A percentile compares a stretch with the other conserved stretches of the same genome.
phyloP scores from a whole-genome alignment of 1,140 invertebrate species.

The Chrysoperla carnea region DNA sequence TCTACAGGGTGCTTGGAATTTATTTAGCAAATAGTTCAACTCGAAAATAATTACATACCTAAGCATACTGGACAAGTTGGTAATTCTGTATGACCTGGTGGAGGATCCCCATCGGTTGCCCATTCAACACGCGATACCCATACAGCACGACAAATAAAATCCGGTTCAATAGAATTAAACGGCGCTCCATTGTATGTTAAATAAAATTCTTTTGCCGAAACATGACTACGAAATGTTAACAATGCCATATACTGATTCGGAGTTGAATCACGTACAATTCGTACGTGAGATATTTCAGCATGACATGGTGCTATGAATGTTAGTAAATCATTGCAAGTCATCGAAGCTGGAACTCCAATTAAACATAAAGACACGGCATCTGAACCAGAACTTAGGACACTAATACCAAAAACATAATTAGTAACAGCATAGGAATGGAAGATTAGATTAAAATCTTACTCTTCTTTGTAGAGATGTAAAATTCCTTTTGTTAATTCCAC shows the following conservation, averaged over 20 bases:
- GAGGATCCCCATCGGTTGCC: constrained; percentile 44
- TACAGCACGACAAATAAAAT: constrained; percentile 76
- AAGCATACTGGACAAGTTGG: constrained; percentile 93
- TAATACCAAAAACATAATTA: constrained; percentile 18
- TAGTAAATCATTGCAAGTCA: constrained; percentile 85
- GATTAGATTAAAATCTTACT: constrained; percentile 32
- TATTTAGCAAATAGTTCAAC: no score
- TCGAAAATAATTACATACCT: constrained; percentile 14
- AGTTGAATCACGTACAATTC: constrained; percentile 69
- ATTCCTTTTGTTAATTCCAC: constrained; percentile 94
- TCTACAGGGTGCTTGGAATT: no score
- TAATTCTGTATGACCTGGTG: constrained; percentile 76
- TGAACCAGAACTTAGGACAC: constrained; percentile 40
- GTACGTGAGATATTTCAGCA: constrained; percentile 73
- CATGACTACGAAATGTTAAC: constrained; percentile 57
- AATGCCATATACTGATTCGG: constrained; percentile 97
- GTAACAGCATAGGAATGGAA: background rate
- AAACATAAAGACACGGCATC: constrained; percentile 81
- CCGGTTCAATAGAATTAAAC: constrained; percentile 87
- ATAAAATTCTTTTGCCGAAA: constrained; percentile 81
- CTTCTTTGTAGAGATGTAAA: constrained; percentile 91
- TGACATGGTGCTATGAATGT: constrained; percentile 91
- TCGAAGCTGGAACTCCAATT: constrained; percentile 77
- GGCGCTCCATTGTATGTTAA: constrained; percentile 77
- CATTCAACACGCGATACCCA: constrained; percentile 90